A percentile compares a stretch with the other conserved stretches of the same genome.
Conservation (phyloP, 2,888 invertebrate species). For the Clunio marinus region DNA sequence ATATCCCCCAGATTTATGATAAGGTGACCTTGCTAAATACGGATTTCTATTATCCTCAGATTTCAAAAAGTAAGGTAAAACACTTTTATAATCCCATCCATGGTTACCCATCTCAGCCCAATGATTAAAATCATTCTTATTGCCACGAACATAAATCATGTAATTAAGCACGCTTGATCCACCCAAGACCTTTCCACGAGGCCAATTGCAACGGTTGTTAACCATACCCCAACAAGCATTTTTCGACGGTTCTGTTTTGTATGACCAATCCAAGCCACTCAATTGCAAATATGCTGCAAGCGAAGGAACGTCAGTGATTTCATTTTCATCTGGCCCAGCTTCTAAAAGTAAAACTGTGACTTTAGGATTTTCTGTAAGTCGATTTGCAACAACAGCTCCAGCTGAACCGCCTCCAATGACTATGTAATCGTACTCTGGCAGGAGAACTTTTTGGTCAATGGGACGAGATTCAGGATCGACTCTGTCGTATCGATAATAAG, state of each 20-base stretch:
- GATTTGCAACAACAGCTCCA: slow-evolving; percentile 80
- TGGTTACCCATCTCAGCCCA: slow-evolving; percentile 84
- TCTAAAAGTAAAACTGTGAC: slow-evolving; percentile 78
- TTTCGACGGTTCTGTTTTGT: slow-evolving; percentile 79
- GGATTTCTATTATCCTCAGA: slow-evolving; percentile 86
- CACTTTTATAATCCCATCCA: slow-evolving; percentile 83
- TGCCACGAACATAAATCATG: slow-evolving; percentile 87
- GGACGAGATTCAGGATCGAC: slow-evolving; percentile 77
- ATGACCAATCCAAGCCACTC: slow-evolving; percentile 82
- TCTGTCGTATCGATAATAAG: slow-evolving; percentile 74
- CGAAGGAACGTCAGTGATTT: slow-evolving; percentile 82
- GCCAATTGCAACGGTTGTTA: slow-evolving; percentile 72
- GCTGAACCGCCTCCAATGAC: slow-evolving; percentile 85
- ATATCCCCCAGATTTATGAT: slow-evolving; percentile 69
- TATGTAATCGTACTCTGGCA: slow-evolving; percentile 77
- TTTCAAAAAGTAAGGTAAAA: slow-evolving; percentile 82
- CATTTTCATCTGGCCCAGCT: slow-evolving; percentile 83
- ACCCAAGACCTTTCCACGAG: slow-evolving; percentile 83
- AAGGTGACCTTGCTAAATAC: slow-evolving; percentile 65
- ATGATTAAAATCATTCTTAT: slow-evolving; percentile 76
- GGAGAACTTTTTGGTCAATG: slow-evolving; percentile 62
- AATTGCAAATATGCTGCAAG: slow-evolving; percentile 81
- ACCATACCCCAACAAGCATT: slow-evolving; percentile 79
- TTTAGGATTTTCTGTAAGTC: slow-evolving; percentile 68
- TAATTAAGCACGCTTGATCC: slow-evolving; percentile 84